A percentile compares a stretch with the other conserved stretches of the same genome.
phyloP scores from a whole-genome alignment of 2,797 vertebrate species.

The Takifugu rubripes region DNA sequence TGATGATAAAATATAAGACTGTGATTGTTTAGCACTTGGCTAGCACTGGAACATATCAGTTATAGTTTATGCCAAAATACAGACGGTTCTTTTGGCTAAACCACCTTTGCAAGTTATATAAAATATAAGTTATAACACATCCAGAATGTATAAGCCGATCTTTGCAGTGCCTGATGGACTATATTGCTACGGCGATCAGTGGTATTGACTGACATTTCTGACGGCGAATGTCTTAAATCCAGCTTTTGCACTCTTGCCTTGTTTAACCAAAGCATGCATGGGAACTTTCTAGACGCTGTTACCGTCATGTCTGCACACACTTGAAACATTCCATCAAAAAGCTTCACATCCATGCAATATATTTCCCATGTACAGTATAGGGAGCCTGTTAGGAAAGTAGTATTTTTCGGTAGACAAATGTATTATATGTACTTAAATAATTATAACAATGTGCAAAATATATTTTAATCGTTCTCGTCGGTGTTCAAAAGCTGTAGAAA shows the following conservation, averaged over 20 bases:
- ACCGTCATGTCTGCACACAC: conserved; percentile 29
- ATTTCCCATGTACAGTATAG: conserved; percentile 53
- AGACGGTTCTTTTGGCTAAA: not conserved
- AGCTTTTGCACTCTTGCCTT: conserved; percentile 60
- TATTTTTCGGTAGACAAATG: conserved; percentile 49
- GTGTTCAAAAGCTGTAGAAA: conserved; percentile 34
- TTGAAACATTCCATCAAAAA: conserved; percentile 63
- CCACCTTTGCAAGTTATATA: not conserved
- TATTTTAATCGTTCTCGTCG: conserved; percentile 46
- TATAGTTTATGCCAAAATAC: too few relatives aligned
- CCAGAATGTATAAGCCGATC: conserved; percentile 44
- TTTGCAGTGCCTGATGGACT: conserved; percentile 62
- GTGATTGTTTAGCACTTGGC: too few relatives aligned
- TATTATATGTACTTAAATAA: conserved; percentile 59
- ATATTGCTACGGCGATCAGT: conserved; percentile 38
- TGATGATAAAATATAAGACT: too few relatives aligned
- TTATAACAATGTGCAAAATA: conserved; percentile 45
- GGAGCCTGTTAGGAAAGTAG: conserved; percentile 24
- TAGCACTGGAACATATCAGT: too few relatives aligned
- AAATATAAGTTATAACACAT: not conserved
- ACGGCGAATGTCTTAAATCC: conserved; percentile 47
- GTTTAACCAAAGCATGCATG: conserved; percentile 59
- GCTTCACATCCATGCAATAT: conserved; percentile 49
- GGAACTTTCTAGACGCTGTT: conserved; percentile 27
- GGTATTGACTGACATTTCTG: conserved; percentile 29